Conservation (phyloP, 2,888 invertebrate species). For the Callyntrura sp. region DNA sequence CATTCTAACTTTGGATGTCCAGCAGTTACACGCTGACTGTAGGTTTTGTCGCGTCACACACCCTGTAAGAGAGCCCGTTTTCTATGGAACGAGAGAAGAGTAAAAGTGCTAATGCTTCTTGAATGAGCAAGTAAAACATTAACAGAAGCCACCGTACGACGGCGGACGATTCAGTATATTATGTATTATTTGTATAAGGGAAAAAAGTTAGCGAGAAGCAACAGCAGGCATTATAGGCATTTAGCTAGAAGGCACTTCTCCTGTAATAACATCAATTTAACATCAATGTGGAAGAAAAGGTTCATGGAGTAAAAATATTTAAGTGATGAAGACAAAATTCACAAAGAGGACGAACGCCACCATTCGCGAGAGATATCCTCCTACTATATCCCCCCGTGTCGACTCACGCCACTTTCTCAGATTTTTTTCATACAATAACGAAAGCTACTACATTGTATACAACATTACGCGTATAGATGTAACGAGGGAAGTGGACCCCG, state of each 20-base stretch:
- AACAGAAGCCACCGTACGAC: neutral
- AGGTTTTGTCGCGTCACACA: neutral
- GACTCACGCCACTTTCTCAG: neutral
- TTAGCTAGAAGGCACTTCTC: constrained; percentile 42
- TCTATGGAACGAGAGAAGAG: neutral
- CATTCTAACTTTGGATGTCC: neutral
- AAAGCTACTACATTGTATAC: too few relatives aligned
- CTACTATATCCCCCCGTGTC: neutral
- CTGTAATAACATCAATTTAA: constrained; percentile 43
- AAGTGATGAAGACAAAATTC: constrained; percentile 48
- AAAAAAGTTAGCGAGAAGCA: constrained; percentile 44
- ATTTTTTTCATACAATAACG: constrained; percentile 4
- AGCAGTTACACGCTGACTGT: neutral
- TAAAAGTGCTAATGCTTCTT: neutral
- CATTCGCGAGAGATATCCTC: neutral
- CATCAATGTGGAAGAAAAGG: constrained; percentile 1
- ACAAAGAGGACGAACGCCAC: neutral
- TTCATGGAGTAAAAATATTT: constrained; percentile 21
- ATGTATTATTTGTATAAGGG: too few relatives aligned
- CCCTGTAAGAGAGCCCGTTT: neutral
- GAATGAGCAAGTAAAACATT: neutral
- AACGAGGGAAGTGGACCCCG: neutral
- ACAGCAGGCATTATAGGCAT: constrained; percentile 49
- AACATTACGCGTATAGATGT: too few relatives aligned
- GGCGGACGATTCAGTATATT: neutral